Conservation (phyloP, 2,888 invertebrate genomes). For the Agapostemon virescens region DNA sequence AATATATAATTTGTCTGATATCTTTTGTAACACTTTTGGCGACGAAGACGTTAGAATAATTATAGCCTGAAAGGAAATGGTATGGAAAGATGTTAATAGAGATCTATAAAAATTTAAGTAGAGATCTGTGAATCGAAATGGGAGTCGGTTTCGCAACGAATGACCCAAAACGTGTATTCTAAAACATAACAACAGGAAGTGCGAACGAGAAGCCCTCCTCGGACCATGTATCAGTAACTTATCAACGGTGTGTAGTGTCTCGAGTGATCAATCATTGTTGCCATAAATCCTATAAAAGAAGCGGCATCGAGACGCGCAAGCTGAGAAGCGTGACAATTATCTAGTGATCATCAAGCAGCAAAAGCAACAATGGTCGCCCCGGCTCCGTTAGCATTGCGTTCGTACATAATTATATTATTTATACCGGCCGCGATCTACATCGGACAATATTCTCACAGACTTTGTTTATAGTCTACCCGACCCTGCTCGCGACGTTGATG, state of each 20-base stretch:
- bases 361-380: conserved; percentile 20
- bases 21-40: too few relatives aligned
- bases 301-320: neutral
- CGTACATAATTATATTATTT: conserved; percentile 22
- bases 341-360: neutral
- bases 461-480: conserved; percentile 52
- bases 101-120: too few relatives aligned
- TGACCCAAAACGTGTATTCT: neutral
- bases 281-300: conserved; percentile 53
- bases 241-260: conserved; percentile 31
- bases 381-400: conserved; percentile 31
- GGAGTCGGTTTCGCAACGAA: neutral
- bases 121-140: neutral
- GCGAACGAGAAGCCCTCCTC: neutral
- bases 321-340: neutral
- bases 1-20: too few relatives aligned
- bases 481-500: conserved; percentile 28
- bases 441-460: neutral
- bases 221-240: conserved; percentile 36
- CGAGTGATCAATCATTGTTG: conserved; percentile 23
- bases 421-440: neutral
- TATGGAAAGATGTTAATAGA: too few relatives aligned
- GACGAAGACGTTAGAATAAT: too few relatives aligned
- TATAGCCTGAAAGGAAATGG: too few relatives aligned
- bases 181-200: neutral